These are phyloP conservation scores for Drosophila picticornis DNA, from an alignment of 2,888 invertebrate genomes.

Conservation along the genomic window DNA sequence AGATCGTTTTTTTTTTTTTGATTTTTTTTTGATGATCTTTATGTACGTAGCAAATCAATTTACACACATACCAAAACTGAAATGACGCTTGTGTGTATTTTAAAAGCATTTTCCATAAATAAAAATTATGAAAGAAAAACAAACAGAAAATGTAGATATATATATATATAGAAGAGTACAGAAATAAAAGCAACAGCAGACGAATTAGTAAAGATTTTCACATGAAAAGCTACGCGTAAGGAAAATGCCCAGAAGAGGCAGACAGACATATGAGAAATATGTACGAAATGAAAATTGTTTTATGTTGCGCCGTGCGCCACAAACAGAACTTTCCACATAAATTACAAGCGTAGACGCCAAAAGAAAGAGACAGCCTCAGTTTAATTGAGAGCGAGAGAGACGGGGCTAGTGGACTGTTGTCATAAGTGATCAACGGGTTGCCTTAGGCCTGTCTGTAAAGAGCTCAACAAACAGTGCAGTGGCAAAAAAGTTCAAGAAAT, in stretches of 20 bases:
- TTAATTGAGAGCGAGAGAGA: constrained; percentile 1
- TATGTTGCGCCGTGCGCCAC: constrained; percentile 60
- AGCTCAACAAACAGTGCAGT: constrained; percentile 7
- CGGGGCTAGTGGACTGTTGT: constrained; percentile 59
- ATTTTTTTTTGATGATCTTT: constrained; percentile 1
- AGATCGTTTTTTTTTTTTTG: constrained; percentile 18
- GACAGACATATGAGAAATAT: constrained; percentile 18
- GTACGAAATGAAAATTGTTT: constrained; percentile 75
- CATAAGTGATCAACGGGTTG: constrained; percentile 78
- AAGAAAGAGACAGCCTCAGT: background rate
- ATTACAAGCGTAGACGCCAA: constrained; percentile 57
- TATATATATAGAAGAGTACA: background rate
- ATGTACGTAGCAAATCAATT: constrained; percentile 34
- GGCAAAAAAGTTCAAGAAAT: background rate
- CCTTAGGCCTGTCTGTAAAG: constrained; percentile 54
- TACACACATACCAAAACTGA: constrained; percentile 20
- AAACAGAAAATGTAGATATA: background rate
- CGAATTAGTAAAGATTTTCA: constrained; percentile 79
- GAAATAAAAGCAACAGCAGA: constrained; percentile 54
- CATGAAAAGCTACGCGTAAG: constrained; percentile 76
- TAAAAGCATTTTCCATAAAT: constrained; percentile 82
- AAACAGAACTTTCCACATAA: constrained; percentile 72
- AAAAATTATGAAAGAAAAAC: constrained; percentile 65
- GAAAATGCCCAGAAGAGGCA: constrained; percentile 33
- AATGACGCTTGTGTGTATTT: constrained; percentile 38